Base-by-base conservation (phyloP, 1,140 invertebrate genomes). In the Cephus cinctus region DNA sequence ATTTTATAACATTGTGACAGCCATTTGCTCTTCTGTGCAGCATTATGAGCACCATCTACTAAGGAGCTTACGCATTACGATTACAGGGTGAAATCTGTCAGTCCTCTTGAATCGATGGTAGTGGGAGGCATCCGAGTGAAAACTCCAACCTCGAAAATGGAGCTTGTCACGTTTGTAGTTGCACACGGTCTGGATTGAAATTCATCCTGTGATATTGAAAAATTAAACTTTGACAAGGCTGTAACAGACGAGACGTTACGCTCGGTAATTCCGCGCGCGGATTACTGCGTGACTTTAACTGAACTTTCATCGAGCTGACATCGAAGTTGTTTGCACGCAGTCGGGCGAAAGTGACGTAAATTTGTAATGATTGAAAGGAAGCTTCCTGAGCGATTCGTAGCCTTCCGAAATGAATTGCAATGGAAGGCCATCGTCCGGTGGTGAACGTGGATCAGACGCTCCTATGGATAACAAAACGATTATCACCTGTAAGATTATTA, bases 401-500 rank as follows among this genome's bases (percentile, higher is more conserved):
- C 50, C 39, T 47, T 56, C 48, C 56, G 68, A 63, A 54, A 75
- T 76, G 72, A 75, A 66, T 65, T 73, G 65, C 72, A 73, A 73
- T 74, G 71, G 68, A 58, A 59, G 52, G 39, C 54, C 58, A 56
- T 62, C 60, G 35, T 31, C 56, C 51, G 47, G 42, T 65, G 57
- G 55, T 59, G 61, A 69, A 57, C 52, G 52, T 52, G 63, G 61
- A 52, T 47, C 53, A 47, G 58, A 56, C 51, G 46, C 45, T 43
- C 56, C 59, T 45, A 73, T 69, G 70, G 73, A 76, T 31, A 67
- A 61, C 52, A 75, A 66, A 49, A 65, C 77, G 31, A 70, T 77
- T 42, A 63, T 79, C 39, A 78, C 76, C 34, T 78, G 77, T 76
- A 57, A 71, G 71, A 67, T 52, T 19, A 31, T 43, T 45, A 39